Evolutionary conservation across 2,888 invertebrate genomes (phyloP), one percentile per base, ranked within the genome.

Genomic region (Noctua pronuba): DNA sequence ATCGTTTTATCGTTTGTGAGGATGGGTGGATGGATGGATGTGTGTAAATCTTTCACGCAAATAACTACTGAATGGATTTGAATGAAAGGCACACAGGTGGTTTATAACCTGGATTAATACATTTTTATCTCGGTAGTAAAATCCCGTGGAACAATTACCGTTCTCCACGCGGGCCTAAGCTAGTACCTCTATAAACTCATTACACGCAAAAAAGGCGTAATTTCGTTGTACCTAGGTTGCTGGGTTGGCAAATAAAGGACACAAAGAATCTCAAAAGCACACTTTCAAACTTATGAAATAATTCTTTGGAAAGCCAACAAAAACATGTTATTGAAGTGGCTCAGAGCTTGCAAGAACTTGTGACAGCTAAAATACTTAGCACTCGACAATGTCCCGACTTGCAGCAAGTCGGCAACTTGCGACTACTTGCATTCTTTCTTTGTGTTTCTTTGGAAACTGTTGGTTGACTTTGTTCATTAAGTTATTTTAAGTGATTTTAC

Each of bases 311-410:
- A 82, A 84, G 67, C 69, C 67, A 87, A 84, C 85, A 87, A 80
- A 88, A 82, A 88, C 84, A 88, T 87, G 88, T 85, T 87, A 86
- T 88, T 84, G 80, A 75, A 87, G 82, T 82, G 62, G 68, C 76
- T 86, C 73, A 75, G 76, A 77, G 80, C 67, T 81, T 38, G 62
- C 46, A 66, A 79, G 74, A 78, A 86, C 52, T 86, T 73, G 66
- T 71, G 79, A 75, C 84, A 74, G 73, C 74, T 83, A 79, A 79
- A 86, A 83, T 84, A 83, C 84, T 84, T 84, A 86, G 80, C 84
- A 75, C 84, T 83, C 78, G 49, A 72, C 83, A 67, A 70, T 71
- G 82, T 69, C 21, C 67, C 68, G 31, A 82, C 60, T 83, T 60
- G 72, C 83, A 35, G 66, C 46, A 18, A 74, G n/a, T 74, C 72